phyloP scores from a whole-genome alignment of 2,888 invertebrate species.

The Tuta absoluta region DNA sequence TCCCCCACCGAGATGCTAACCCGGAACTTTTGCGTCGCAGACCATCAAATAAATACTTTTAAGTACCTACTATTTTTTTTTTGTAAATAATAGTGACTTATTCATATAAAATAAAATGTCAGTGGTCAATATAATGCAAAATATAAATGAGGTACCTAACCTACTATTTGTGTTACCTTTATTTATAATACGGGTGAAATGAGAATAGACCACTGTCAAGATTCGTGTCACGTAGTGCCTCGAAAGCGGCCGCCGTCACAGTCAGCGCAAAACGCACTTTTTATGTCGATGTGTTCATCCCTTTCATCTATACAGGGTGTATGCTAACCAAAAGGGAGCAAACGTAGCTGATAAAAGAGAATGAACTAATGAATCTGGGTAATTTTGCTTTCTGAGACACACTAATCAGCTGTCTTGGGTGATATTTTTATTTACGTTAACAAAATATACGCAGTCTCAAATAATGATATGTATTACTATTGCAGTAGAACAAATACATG shows the following conservation, averaged over 20 bases:
- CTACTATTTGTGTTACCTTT: background rate
- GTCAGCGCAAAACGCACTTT: conserved; percentile 36
- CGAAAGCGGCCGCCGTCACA: conserved; percentile 32
- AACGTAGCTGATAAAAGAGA: background rate
- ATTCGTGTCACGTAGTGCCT: conserved; percentile 37
- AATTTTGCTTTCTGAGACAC: background rate
- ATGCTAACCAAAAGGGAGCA: background rate
- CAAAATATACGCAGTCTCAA: no score
- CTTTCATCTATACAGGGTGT: background rate
- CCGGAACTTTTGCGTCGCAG: no score
- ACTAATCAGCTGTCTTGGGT: no score
- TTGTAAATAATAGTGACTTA: no score
- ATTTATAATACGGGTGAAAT: background rate
- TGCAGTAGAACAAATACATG: no score
- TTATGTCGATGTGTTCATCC: conserved; percentile 37
- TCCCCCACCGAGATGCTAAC: no score
- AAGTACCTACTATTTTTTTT: no score
- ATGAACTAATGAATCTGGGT: background rate
- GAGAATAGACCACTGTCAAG: conserved; percentile 17
- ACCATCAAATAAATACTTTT: no score
- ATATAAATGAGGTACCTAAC: no score
- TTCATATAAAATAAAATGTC: background rate
- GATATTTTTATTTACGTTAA: no score
- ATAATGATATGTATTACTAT: no score
- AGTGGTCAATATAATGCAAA: no score